Evolutionary conservation across 2,113 vertebrate species (phyloP).

Genomic region (Anarhynchus alexandrinus): DNA sequence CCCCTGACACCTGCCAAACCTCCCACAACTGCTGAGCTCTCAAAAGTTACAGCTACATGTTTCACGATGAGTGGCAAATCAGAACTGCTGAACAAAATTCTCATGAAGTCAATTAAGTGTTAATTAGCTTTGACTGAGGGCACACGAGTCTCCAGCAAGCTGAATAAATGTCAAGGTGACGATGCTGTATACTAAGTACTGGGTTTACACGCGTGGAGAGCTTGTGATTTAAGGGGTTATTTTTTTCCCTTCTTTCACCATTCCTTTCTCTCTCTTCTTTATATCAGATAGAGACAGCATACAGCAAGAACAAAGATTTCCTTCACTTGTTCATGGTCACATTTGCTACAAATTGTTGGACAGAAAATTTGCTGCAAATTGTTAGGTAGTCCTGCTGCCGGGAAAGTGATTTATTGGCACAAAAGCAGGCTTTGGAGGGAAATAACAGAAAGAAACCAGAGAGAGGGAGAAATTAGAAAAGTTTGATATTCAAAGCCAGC

Average conservation of each 20-base stretch:
- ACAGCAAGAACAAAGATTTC: background rate
- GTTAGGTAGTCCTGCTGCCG: background rate
- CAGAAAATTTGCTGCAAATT: background rate
- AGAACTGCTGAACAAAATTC: conserved; percentile 51
- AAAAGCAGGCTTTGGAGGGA: background rate
- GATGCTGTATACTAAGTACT: conserved; percentile 29
- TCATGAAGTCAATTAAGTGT: conserved; percentile 57
- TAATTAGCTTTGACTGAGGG: conserved; percentile 70
- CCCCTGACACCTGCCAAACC: conserved; percentile 48
- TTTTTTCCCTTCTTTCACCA: conserved; percentile 35
- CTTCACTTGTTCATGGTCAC: background rate
- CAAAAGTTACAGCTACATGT: conserved; percentile 12
- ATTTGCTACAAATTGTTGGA: background rate
- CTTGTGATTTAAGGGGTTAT: conserved; percentile 38
- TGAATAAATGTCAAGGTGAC: conserved; percentile 71
- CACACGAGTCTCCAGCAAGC: conserved; percentile 32
- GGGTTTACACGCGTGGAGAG: conserved; percentile 16
- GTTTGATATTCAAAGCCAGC: background rate
- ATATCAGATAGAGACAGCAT: background rate
- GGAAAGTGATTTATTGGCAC: background rate
- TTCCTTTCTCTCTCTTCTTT: background rate
- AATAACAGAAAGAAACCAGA: background rate
- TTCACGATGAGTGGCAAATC: conserved; percentile 39
- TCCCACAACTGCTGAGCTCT: conserved; percentile 48
- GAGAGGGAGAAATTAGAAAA: background rate